Conservation (phyloP, 53 echinoderm and acorn worm species). For the Hippasteria phrygiana region DNA sequence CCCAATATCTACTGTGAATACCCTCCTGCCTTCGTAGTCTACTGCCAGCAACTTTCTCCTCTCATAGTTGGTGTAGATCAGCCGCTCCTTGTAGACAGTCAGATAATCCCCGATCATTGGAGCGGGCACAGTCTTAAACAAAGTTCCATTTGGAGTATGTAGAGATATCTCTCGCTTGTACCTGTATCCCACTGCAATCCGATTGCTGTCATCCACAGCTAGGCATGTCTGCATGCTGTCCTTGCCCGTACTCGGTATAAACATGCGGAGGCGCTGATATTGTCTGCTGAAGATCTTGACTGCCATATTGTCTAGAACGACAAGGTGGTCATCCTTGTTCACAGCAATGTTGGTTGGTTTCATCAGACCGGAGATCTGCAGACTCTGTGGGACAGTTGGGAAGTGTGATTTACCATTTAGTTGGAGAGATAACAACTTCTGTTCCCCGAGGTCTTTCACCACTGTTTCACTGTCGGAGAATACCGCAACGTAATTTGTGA, state of each 20-base stretch:
- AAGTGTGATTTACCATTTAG: neutral
- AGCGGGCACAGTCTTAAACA: neutral
- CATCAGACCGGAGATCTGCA: neutral
- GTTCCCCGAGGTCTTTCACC: neutral
- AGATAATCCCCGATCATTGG: neutral
- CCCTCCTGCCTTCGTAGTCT: neutral
- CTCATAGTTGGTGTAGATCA: slow-evolving; percentile 12
- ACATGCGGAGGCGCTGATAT: neutral
- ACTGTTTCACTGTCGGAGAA: slow-evolving; percentile 1
- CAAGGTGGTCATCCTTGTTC: neutral
- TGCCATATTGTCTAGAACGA: neutral
- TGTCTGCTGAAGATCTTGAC: neutral
- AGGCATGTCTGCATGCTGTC: neutral
- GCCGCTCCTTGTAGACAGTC: neutral
- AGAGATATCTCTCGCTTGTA: neutral
- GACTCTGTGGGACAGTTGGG: neutral
- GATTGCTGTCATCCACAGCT: neutral
- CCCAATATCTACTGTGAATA: neutral
- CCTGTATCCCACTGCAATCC: slow-evolving; percentile 17
- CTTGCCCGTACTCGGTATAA: neutral
- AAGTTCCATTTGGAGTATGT: neutral
- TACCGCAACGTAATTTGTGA: neutral
- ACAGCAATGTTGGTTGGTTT: neutral
- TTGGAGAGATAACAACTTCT: neutral
- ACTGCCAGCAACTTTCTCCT: neutral